Conservation (phyloP, 2,113 vertebrate genomes). For the Dissostichus mawsoni region DNA sequence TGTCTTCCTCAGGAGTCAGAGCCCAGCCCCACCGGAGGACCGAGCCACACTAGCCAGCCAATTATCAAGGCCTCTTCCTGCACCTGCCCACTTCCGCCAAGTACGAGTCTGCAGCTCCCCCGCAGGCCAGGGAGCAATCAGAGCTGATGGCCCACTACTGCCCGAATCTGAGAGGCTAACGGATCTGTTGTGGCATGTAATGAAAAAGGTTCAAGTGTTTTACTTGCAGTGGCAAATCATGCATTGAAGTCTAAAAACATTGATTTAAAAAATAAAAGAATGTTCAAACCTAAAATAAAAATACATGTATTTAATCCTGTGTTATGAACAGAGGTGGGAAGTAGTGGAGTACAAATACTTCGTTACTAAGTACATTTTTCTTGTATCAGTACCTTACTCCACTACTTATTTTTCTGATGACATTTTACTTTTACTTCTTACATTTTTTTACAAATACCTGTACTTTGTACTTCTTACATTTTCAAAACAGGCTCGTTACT, state of each 20-base stretch:
- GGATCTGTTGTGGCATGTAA: constrained; percentile 19
- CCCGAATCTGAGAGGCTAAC: constrained; percentile 29
- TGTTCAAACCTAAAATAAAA: no score
- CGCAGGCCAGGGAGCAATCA: constrained; percentile 69
- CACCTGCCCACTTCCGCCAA: constrained; percentile 70
- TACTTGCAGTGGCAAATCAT: background rate
- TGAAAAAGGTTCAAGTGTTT: constrained; percentile 42
- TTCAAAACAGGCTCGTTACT: no score
- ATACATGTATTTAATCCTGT: no score
- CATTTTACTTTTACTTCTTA: no score
- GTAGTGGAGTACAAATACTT: no score
- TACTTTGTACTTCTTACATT: no score
- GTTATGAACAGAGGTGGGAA: no score
- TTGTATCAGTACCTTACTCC: no score
- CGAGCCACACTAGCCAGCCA: constrained; percentile 63
- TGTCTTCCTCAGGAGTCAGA: constrained; percentile 64
- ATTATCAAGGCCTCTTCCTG: constrained; percentile 72
- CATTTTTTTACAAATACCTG: no score
- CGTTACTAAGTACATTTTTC: no score
- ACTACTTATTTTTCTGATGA: no score
- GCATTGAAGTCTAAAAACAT: background rate
- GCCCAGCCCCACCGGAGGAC: constrained; percentile 58
- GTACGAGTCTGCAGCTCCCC: constrained; percentile 38
- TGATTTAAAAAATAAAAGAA: no score
- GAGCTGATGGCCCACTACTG: constrained; percentile 38